These are phyloP conservation scores for Diorhabda carinulata DNA, from an alignment of 1,140 invertebrate genomes.

Conservation along the genomic window DNA sequence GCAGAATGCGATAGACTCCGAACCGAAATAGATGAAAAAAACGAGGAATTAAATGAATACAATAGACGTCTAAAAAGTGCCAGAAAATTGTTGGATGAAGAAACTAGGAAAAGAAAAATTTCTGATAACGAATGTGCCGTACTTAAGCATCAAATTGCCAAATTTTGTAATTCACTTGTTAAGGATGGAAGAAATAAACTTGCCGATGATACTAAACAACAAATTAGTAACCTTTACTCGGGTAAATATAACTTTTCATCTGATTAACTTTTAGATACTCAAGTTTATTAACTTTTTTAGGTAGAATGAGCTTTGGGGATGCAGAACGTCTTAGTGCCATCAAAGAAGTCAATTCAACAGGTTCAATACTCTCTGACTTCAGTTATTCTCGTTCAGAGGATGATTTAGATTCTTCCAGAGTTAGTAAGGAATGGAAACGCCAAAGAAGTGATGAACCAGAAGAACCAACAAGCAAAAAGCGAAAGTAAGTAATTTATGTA, in stretches of 20 bases:
- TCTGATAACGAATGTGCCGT: slow-evolving; percentile 61
- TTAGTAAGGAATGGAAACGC: slow-evolving; percentile 62
- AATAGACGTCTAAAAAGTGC: slow-evolving; percentile 77
- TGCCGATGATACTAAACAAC: slow-evolving; percentile 75
- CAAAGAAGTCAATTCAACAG: slow-evolving; percentile 45
- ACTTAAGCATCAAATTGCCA: slow-evolving; percentile 65
- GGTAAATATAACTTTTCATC: slow-evolving; percentile 20
- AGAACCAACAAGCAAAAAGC: slow-evolving; percentile 52
- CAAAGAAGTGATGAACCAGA: slow-evolving; percentile 45
- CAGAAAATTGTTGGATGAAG: slow-evolving; percentile 70
- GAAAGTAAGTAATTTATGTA: slow-evolving; percentile 24
- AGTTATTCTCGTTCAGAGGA: slow-evolving; percentile 86
- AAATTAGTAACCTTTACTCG: slow-evolving; percentile 67
- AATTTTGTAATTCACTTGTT: slow-evolving; percentile 69
- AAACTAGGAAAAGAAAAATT: slow-evolving; percentile 62
- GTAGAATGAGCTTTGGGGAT: slow-evolving; percentile 13
- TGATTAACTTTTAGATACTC: too few relatives aligned
- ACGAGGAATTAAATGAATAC: slow-evolving; percentile 50
- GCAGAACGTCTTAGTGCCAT: slow-evolving; percentile 36
- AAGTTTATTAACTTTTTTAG: too few relatives aligned
- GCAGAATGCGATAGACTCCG: slow-evolving; percentile 36
- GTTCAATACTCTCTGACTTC: slow-evolving; percentile 70
- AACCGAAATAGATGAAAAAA: slow-evolving; percentile 34
- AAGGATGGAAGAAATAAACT: slow-evolving; percentile 62
- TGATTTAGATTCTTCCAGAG: slow-evolving; percentile 68